Conservation (phyloP, 2,797 vertebrate genomes). For the Urosaurus nigricauda region DNA sequence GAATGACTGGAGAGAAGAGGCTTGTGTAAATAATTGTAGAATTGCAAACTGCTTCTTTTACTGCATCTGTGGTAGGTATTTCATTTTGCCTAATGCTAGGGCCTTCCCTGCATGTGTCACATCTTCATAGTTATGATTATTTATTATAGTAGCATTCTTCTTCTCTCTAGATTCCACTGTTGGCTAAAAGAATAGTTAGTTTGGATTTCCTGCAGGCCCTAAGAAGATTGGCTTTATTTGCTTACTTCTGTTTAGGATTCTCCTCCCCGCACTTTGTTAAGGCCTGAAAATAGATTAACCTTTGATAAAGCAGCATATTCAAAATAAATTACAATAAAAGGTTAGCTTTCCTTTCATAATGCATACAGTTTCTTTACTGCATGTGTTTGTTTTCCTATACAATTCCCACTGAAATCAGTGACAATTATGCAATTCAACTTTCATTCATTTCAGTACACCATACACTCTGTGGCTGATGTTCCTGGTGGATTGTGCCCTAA, state of each 20-base stretch:
- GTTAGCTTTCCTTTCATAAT: neutral
- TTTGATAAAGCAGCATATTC: neutral
- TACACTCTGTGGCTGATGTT: neutral
- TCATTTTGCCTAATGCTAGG: too few relatives aligned
- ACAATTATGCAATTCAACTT: neutral
- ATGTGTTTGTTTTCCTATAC: neutral
- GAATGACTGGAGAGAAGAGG: too few relatives aligned
- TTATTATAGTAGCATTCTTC: neutral
- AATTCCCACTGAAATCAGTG: neutral
- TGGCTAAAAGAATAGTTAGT: neutral
- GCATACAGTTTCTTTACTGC: neutral
- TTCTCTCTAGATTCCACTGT: neutral
- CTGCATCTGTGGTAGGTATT: too few relatives aligned
- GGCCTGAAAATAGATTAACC: too few relatives aligned
- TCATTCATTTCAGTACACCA: neutral
- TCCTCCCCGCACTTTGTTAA: too few relatives aligned
- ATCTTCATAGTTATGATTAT: too few relatives aligned
- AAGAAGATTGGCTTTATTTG: neutral
- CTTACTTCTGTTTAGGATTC: neutral
- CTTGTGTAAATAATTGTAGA: too few relatives aligned
- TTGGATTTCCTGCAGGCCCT: neutral
- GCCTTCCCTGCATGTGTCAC: too few relatives aligned
- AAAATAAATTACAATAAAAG: neutral
- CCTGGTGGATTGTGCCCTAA: constrained; percentile 4
- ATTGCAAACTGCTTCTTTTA: too few relatives aligned